Evolutionary conservation across 2,888 invertebrate genomes (phyloP), one percentile per base, ranked within the genome.

Genomic region (Endotricha flammealis): DNA sequence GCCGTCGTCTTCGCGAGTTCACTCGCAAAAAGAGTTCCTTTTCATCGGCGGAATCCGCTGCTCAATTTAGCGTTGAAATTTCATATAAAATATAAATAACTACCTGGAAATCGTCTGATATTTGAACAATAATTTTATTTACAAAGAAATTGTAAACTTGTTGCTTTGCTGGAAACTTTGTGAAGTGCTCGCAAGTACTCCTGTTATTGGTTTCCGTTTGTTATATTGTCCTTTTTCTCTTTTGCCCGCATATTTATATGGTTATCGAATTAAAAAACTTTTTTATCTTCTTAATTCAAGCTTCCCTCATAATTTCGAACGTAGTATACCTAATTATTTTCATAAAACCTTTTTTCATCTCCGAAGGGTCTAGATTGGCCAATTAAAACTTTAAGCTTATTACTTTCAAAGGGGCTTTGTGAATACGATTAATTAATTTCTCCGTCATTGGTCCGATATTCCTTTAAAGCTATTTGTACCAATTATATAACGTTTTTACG

Each of bases 1-100:
- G 48, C 56, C 59, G 55, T 41, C 62, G 59, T 65, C 66, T 64
- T 51, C 56, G 46, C 53, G 61, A 64, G 66, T 64, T 61, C 52
- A 48, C 45, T 38, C 46, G 50, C 50, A 44, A 50, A 57, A 62
- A 53, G 61, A 61, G 59, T 57, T 64, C 64, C 54, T 53, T 50
- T 53, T 48, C 54, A 60, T 62, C 57, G 61, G 63, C 64, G 64
- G 58, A 51, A 62, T 61, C 54, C 50, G 58, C 48, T 58, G 55
- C 59, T 55, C 53, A 56, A 60, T 68, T 63, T 58, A 40, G 41
- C 50, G 44, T 45, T 11, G 13, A 13, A 20, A 29, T 28, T 28
- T 12, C 6, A 14, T 29, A 10, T 29, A 7, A 17, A 29, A 7
- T 10, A 10, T 16, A 16, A 16, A 28, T 29, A 22, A 12, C 25